Conservation (phyloP, 2,797 vertebrate species). For the Hipposideros larvatus region DNA sequence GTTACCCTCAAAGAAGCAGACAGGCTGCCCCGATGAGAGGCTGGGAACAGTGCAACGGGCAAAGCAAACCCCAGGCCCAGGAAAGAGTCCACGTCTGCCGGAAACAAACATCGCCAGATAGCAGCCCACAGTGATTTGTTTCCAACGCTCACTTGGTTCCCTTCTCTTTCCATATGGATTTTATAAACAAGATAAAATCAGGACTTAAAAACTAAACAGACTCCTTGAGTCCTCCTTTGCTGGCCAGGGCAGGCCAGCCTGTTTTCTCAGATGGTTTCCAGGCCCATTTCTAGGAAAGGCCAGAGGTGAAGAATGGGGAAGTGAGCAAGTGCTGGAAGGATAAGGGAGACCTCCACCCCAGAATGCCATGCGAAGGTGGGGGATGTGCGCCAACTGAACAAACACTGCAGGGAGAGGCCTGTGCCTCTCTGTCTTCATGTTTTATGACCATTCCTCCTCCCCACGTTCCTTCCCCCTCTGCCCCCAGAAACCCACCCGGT, state of each 20-base stretch:
- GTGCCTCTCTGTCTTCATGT: not conserved
- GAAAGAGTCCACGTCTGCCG: not conserved
- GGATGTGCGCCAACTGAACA: not conserved
- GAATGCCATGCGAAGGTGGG: accelerated
- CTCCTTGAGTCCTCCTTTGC: not conserved
- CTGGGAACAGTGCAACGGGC: not conserved
- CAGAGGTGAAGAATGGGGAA: not conserved
- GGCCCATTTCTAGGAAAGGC: not conserved
- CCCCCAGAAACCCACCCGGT: not conserved
- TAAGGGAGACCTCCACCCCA: not conserved
- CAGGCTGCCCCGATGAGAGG: accelerated
- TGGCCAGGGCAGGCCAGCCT: not conserved
- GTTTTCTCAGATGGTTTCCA: constrained; percentile 60
- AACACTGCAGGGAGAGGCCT: not conserved
- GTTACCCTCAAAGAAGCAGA: not conserved
- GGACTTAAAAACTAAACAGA: constrained; percentile 39
- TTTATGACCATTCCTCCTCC: not conserved
- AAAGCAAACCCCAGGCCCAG: not conserved
- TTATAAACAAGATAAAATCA: constrained; percentile 72
- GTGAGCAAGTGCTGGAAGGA: not conserved
- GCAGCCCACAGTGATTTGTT: not conserved
- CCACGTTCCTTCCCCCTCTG: not conserved
- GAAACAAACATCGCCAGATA: accelerated
- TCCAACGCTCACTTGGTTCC: not conserved
- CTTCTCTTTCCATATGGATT: constrained; percentile 46